Evolutionary conservation across 2,888 invertebrate species (phyloP).

Genomic region (Acronicta leporina): DNA sequence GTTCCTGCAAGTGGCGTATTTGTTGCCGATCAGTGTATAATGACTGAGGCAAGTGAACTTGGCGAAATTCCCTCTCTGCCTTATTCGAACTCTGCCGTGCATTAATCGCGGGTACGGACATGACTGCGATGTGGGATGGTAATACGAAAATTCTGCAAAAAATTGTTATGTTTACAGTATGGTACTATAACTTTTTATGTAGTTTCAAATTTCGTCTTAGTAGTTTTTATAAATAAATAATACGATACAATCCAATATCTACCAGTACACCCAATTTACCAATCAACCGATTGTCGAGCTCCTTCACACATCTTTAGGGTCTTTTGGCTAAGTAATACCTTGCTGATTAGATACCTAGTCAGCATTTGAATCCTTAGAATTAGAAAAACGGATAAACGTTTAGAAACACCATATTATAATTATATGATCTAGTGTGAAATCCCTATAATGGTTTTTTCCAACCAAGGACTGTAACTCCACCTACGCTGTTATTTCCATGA

Average conservation of each 20-base stretch:
- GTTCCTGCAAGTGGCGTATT: conserved; percentile 91
- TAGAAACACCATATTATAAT: too few relatives aligned
- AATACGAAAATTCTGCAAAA: conserved; percentile 26
- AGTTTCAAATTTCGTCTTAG: too few relatives aligned
- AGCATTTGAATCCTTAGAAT: too few relatives aligned
- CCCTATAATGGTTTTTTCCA: conserved; percentile 14
- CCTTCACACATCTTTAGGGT: too few relatives aligned
- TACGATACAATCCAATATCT: too few relatives aligned
- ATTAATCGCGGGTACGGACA: conserved; percentile 77
- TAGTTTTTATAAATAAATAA: too few relatives aligned
- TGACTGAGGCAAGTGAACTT: conserved; percentile 89
- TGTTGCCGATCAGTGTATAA: conserved; percentile 91
- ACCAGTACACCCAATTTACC: too few relatives aligned
- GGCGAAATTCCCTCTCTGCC: conserved; percentile 87
- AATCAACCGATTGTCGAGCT: too few relatives aligned
- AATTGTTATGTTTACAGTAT: not conserved
- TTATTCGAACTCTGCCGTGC: conserved; percentile 84
- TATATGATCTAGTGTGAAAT: not conserved
- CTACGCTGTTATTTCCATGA: conserved; percentile 57
- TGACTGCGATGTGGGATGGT: conserved; percentile 2
- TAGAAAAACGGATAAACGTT: too few relatives aligned
- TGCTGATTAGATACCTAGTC: too few relatives aligned
- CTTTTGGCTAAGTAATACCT: too few relatives aligned
- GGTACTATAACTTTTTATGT: too few relatives aligned
- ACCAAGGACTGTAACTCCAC: conserved; percentile 50